A percentile compares a stretch with the other conserved stretches of the same genome.
Conservation (phyloP, 2,113 vertebrate species). For the Carollia perspicillata region DNA sequence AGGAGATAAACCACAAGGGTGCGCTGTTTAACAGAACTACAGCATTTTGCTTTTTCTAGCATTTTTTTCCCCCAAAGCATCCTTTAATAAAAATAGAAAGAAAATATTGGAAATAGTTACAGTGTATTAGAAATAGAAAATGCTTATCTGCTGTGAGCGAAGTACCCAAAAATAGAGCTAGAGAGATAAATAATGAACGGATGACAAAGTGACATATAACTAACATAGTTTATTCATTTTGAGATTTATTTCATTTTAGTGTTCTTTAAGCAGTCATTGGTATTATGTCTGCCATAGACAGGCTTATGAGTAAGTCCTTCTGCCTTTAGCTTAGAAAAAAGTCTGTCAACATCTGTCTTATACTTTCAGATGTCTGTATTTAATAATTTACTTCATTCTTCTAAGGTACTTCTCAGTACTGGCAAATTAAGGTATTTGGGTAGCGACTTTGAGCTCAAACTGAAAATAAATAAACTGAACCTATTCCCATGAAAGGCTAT, state of each 20-base stretch:
- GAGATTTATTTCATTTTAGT: neutral
- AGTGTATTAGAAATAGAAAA: conserved; percentile 23
- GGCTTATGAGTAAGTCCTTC: neutral
- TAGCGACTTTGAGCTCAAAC: conserved; percentile 11
- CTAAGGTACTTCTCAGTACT: conserved; percentile 32
- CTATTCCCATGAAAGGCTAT: conserved; percentile 18
- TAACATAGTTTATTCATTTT: neutral
- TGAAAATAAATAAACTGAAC: conserved; percentile 19
- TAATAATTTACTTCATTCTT: conserved; percentile 32
- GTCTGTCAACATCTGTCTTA: neutral
- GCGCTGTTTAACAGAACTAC: conserved; percentile 82
- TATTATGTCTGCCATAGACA: neutral
- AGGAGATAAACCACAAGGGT: conserved; percentile 81
- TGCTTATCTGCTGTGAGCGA: neutral
- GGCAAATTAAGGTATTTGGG: neutral
- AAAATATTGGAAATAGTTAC: conserved; percentile 57
- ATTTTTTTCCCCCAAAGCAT: conserved; percentile 15
- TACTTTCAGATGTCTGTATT: neutral
- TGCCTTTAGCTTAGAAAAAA: neutral
- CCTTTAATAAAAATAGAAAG: conserved; percentile 71
- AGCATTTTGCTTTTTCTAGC: conserved; percentile 59
- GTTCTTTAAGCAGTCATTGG: neutral
- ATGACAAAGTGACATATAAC: neutral
- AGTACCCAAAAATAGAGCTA: neutral
- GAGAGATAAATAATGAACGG: neutral